A percentile compares a stretch with the other conserved stretches of the same genome.
These are phyloP conservation scores for Drosophila paranaensis DNA, from an alignment of 2,888 invertebrate species.

Conservation along the genomic window DNA sequence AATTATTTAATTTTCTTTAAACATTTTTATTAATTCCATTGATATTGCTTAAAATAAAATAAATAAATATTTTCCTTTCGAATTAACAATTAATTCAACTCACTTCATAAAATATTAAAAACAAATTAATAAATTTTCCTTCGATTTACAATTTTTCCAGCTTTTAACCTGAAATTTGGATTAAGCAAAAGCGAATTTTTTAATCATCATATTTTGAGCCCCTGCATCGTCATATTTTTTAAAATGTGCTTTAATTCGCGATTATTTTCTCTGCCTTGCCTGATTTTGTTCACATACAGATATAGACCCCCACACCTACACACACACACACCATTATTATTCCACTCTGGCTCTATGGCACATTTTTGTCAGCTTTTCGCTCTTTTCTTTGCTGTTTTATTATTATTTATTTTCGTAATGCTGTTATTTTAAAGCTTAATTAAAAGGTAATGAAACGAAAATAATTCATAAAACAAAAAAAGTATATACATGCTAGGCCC, in stretches of 20 bases:
- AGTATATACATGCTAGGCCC: neutral
- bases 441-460: slow-evolving; percentile 65
- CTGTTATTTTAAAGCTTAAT: slow-evolving; percentile 64
- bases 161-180: neutral
- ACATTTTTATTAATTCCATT: no score
- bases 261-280: neutral
- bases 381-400: slow-evolving; percentile 13
- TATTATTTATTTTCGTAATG: slow-evolving; percentile 52
- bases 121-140: neutral
- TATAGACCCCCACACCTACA: neutral
- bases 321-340: neutral
- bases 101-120: neutral
- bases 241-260: neutral
- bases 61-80: neutral
- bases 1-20: no score
- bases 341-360: neutral
- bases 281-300: neutral
- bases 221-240: neutral
- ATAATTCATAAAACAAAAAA: slow-evolving; percentile 57
- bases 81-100: neutral
- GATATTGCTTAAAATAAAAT: neutral
- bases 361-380: slow-evolving; percentile 20
- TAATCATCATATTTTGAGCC: neutral
- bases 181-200: neutral
- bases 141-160: neutral